phyloP scores from a whole-genome alignment of 2,888 invertebrate species.

The Steinernema hermaphroditum region DNA sequence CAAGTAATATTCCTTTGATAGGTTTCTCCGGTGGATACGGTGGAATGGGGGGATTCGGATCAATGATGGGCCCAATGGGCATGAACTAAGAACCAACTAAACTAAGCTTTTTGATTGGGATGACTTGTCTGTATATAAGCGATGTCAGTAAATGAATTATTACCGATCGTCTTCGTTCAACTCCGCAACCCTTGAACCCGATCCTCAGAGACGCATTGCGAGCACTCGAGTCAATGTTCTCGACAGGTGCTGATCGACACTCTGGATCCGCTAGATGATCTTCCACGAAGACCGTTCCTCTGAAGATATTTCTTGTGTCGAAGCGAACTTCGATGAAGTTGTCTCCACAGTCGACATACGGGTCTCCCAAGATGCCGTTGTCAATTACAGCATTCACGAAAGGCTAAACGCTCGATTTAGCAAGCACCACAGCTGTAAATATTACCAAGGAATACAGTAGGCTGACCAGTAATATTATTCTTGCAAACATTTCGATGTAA shows the following conservation, averaged over 20 bases:
- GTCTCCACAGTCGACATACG: constrained; percentile 60
- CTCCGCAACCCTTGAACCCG: constrained; percentile 57
- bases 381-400: constrained; percentile 36
- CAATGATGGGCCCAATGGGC: constrained; percentile 12
- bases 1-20: constrained; percentile 8
- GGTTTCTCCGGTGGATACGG: constrained; percentile 26
- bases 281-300: constrained; percentile 60
- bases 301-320: constrained; percentile 59
- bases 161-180: constrained; percentile 56
- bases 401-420: background rate
- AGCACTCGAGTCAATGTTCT: constrained; percentile 32
- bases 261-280: constrained; percentile 56
- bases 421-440: background rate
- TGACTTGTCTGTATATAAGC: constrained; percentile 30
- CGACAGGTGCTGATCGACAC: constrained; percentile 50
- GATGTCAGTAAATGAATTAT: constrained; percentile 29
- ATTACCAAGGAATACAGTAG: background rate
- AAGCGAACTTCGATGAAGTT: constrained; percentile 59
- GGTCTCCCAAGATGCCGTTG: constrained; percentile 60
- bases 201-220: constrained; percentile 54
- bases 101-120: background rate
- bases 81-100: too few species aligned
- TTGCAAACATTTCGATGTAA: constrained; percentile 1
- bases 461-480: background rate
- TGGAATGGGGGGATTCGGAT: constrained; percentile 37